These are phyloP conservation scores for Saturnia japonica DNA, from an alignment of 2,888 invertebrate genomes.

Conservation along the genomic window DNA sequence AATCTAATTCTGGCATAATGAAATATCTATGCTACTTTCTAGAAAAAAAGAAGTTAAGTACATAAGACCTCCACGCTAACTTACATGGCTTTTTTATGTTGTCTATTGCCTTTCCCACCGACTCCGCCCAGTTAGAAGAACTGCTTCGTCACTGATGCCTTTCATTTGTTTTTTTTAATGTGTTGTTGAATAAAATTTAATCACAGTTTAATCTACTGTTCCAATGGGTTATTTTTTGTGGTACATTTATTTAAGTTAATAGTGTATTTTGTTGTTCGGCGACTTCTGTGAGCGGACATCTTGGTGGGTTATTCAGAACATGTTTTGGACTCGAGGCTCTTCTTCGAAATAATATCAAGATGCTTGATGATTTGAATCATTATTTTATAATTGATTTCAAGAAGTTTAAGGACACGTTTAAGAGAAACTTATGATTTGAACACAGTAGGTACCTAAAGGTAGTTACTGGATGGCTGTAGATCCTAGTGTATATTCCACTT, in stretches of 20 bases:
- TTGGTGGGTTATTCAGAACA: constrained; percentile 14
- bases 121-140: constrained; percentile 57
- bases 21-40: constrained; percentile 27
- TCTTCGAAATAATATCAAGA: neutral
- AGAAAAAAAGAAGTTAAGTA: constrained; percentile 29
- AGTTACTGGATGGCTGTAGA: too few relatives aligned
- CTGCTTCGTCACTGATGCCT: constrained; percentile 59
- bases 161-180: constrained; percentile 48
- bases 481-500: too few relatives aligned
- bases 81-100: constrained; percentile 53
- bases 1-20: constrained; percentile 12
- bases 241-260: constrained; percentile 36
- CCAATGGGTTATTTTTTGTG: constrained; percentile 61
- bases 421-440: too few relatives aligned
- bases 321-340: neutral
- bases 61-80: constrained; percentile 43
- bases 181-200: constrained; percentile 66
- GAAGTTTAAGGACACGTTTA: neutral
- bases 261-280: constrained; percentile 36
- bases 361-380: neutral
- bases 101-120: constrained; percentile 46
- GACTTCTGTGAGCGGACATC: constrained; percentile 21
- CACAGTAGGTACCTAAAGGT: too few relatives aligned
- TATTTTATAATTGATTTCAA: neutral
- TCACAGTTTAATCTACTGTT: constrained; percentile 75